Percentiles rank a stretch among this genome's conserved stretches.
phyloP scores from a whole-genome alignment of 2,888 invertebrate species.

The Cyrtodaria siliqua region DNA sequence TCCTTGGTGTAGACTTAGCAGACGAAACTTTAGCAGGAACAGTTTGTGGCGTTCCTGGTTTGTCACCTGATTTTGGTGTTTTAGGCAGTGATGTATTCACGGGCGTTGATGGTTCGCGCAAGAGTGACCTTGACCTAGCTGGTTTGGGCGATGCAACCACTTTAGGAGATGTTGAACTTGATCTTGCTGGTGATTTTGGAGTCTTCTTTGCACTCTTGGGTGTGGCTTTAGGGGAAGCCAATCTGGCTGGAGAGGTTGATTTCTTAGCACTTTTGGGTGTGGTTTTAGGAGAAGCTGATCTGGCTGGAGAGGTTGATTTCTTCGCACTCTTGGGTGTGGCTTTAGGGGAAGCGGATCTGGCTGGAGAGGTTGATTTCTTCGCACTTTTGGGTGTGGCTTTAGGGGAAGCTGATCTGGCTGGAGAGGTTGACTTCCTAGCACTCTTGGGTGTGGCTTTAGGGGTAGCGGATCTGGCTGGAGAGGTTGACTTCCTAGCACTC shows the following conservation, averaged over 20 bases:
- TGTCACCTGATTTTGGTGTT: too few relatives aligned
- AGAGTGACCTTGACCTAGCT: too few relatives aligned
- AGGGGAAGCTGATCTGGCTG: conserved; percentile 17
- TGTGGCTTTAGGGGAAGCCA: not conserved
- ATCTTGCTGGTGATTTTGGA: not conserved
- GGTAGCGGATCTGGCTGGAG: not conserved
- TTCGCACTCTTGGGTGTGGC: not conserved
- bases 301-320: conserved; percentile 2
- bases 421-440: conserved; percentile 2
- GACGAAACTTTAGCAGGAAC: not conserved
- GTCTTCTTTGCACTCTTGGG: not conserved
- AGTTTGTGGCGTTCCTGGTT: too few relatives aligned
- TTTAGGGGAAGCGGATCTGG: conserved; percentile 1
- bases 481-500: too few relatives aligned
- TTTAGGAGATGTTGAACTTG: too few relatives aligned
- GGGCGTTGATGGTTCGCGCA: too few relatives aligned
- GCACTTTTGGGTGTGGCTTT: too few relatives aligned
- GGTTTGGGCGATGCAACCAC: conserved; percentile 20
- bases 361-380: not conserved
- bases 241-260: not conserved
- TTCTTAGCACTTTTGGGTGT: conserved; percentile 7
- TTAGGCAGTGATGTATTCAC: too few relatives aligned
- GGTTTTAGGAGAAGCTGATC: conserved; percentile 3
- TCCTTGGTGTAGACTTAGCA: conserved; percentile 27
- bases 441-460: not conserved